Conservation (phyloP, 2,888 invertebrate genomes). For the Poecilus cupreus region DNA sequence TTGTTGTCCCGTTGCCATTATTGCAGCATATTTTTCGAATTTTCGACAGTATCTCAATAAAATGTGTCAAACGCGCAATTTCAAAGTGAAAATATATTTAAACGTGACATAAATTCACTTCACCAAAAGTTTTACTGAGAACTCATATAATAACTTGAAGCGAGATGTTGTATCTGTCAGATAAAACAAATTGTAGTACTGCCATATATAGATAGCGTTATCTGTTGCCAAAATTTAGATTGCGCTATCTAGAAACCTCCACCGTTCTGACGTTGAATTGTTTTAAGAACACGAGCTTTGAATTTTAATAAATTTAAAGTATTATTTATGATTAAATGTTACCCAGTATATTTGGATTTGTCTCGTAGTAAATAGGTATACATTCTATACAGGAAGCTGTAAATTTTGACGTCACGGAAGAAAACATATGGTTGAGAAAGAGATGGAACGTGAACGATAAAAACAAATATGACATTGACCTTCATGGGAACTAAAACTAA, state of each 20-base stretch:
- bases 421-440: slow-evolving; percentile 21
- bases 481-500: slow-evolving; percentile 20
- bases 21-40: not conserved
- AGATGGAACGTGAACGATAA: slow-evolving; percentile 33
- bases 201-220: slow-evolving; percentile 3
- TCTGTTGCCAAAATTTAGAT: slow-evolving; percentile 9
- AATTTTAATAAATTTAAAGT: no score
- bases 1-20: no score
- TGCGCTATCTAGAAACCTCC: not conserved
- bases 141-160: not conserved
- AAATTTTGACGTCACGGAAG: slow-evolving; percentile 36
- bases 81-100: slow-evolving; percentile 17
- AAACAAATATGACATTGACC: slow-evolving; percentile 38
- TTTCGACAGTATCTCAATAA: not conserved
- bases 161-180: slow-evolving; percentile 1
- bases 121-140: not conserved
- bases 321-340: no score
- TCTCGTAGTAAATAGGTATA: not conserved
- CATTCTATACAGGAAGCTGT: slow-evolving; percentile 8
- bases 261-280: no score
- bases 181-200: slow-evolving; percentile 5
- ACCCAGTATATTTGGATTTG: no score
- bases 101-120: not conserved
- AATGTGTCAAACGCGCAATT: not conserved
- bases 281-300: no score